Evolutionary conservation across 2,797 vertebrate species (phyloP).

Genomic region (Microctenopoma stevenorrisi): DNA sequence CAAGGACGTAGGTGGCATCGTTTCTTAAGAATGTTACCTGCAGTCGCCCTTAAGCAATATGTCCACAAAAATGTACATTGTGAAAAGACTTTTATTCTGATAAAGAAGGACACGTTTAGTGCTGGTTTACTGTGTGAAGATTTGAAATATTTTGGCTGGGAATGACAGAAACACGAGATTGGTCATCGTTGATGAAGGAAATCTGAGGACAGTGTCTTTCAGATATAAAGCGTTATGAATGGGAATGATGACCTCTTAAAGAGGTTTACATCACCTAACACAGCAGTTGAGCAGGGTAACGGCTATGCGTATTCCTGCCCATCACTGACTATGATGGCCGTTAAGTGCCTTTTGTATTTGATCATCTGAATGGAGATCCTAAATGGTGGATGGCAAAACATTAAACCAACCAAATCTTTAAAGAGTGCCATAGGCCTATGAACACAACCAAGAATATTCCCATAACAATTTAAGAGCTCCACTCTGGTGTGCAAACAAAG

Average conservation of each 20-base stretch:
- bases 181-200: slow-evolving; percentile 49
- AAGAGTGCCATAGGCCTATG: slow-evolving; percentile 83
- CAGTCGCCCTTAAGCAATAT: slow-evolving; percentile 77
- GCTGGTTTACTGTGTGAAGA: slow-evolving; percentile 78
- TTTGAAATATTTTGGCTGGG: slow-evolving; percentile 48
- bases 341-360: slow-evolving; percentile 87
- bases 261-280: slow-evolving; percentile 64
- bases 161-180: slow-evolving; percentile 45
- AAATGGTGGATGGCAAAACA: slow-evolving; percentile 71
- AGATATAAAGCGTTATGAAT: slow-evolving; percentile 58
- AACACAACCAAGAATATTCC: slow-evolving; percentile 74
- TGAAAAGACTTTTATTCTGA: slow-evolving; percentile 59
- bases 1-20: slow-evolving; percentile 47
- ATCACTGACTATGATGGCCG: slow-evolving; percentile 77
- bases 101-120: slow-evolving; percentile 76
- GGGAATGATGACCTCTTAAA: slow-evolving; percentile 67
- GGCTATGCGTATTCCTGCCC: slow-evolving; percentile 74
- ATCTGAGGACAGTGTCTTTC: slow-evolving; percentile 54
- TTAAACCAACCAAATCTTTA: slow-evolving; percentile 78
- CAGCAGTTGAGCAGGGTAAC: slow-evolving; percentile 72
- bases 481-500: slow-evolving; percentile 26
- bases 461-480: slow-evolving; percentile 45
- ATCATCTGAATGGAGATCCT: slow-evolving; percentile 74
- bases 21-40: slow-evolving; percentile 65
- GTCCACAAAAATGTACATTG: slow-evolving; percentile 71